Evolutionary conservation across 2,888 invertebrate species (phyloP).

Genomic region (Tipula confusa): DNA sequence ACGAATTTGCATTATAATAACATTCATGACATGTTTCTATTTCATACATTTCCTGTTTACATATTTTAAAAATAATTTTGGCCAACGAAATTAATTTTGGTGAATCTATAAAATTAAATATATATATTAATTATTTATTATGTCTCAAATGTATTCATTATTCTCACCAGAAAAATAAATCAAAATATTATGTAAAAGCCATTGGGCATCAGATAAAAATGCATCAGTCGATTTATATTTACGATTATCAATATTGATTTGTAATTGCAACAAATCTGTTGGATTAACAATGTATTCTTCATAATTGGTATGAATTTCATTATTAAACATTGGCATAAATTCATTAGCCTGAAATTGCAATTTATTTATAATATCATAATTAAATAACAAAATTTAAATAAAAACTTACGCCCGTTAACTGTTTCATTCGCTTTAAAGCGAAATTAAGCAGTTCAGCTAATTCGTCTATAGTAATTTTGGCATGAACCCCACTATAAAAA

Average conservation of each 20-base stretch:
- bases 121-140: conserved; percentile 27
- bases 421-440: conserved; percentile 76
- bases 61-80: conserved; percentile 74
- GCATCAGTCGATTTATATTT: conserved; percentile 83
- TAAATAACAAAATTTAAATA: not conserved
- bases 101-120: conserved; percentile 57
- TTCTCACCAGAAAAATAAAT: conserved; percentile 62
- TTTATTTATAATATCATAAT: not conserved
- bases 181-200: conserved; percentile 91
- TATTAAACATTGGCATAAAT: conserved; percentile 8
- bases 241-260: conserved; percentile 69
- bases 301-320: not conserved
- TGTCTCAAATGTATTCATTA: not conserved
- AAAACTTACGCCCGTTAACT: conserved; percentile 69
- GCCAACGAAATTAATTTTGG: conserved; percentile 73
- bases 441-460: conserved; percentile 73
- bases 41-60: conserved; percentile 84
- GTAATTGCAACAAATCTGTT: conserved; percentile 74
- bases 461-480: conserved; percentile 52
- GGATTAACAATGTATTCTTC: conserved; percentile 78
- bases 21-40: conserved; percentile 93
- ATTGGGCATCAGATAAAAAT: conserved; percentile 84
- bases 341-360: not conserved
- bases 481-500: conserved; percentile 42
- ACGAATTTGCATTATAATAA: conserved; percentile 78